A percentile compares a stretch with the other conserved stretches of the same genome.
phyloP scores from a whole-genome alignment of 1,140 invertebrate species.

The Saccostrea cuccullata region DNA sequence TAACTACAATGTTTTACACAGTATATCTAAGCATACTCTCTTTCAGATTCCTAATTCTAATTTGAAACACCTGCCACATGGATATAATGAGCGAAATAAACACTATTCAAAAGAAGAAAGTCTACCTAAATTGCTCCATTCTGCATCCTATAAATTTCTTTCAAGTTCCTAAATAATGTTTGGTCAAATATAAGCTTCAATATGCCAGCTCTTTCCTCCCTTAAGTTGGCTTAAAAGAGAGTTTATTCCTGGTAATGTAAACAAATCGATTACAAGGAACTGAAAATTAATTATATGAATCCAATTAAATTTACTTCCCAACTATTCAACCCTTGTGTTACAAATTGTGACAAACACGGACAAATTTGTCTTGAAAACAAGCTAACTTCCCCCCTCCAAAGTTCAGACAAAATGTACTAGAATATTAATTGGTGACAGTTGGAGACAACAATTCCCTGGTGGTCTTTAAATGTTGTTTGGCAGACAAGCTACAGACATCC shows the following conservation, averaged over 20 bases:
- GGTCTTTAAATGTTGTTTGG: not conserved
- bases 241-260: not conserved
- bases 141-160: not conserved
- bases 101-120: not conserved
- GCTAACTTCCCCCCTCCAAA: not conserved
- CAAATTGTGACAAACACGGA: not conserved
- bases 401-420: not conserved
- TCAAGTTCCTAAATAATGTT: conserved; percentile 15
- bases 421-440: not conserved
- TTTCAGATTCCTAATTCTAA: not conserved
- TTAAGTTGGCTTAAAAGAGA: not conserved
- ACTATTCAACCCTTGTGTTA: not conserved
- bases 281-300: not conserved
- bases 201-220: not conserved
- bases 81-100: not conserved
- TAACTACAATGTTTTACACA: no score
- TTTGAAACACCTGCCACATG: not conserved
- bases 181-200: not conserved
- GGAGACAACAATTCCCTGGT: not conserved
- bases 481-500: conserved; percentile 18
- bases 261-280: not conserved
- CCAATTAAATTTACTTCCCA: not conserved
- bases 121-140: not conserved
- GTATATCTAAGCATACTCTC: no score
- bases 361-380: not conserved